Evolutionary conservation across 2,113 vertebrate genomes (phyloP).

Genomic region (Anoplopoma fimbria): DNA sequence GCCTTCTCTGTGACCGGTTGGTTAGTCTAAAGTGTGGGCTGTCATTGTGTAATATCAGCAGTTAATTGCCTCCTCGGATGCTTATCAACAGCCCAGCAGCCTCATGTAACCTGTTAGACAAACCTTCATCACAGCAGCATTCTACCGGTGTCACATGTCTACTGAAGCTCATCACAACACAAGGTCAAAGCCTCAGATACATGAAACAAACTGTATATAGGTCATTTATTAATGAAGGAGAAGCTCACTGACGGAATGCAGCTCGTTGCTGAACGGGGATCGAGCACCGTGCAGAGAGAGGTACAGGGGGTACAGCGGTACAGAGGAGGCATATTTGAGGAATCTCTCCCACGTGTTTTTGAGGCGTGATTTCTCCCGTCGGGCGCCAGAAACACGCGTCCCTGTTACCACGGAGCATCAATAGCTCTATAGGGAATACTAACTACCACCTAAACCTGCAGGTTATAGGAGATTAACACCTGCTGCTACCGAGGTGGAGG

Average conservation of each 20-base stretch:
- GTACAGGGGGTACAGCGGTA: constrained; percentile 42
- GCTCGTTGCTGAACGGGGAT: constrained; percentile 9
- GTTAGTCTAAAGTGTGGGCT: constrained; percentile 71
- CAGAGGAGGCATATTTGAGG: constrained; percentile 77
- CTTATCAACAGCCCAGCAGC: constrained; percentile 41
- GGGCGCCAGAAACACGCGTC: constrained; percentile 62
- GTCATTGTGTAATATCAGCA: constrained; percentile 77
- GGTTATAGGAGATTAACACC: constrained; percentile 81
- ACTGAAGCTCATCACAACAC: constrained; percentile 76
- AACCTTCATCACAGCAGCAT: constrained; percentile 53
- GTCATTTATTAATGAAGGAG: neutral
- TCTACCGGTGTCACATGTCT: constrained; percentile 12
- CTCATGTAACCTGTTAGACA: constrained; percentile 54
- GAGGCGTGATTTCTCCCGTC: constrained; percentile 79
- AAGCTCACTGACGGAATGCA: neutral
- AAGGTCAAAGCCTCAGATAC: constrained; percentile 83
- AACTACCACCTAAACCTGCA: constrained; percentile 77
- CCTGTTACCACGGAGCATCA: constrained; percentile 45
- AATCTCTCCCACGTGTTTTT: constrained; percentile 82
- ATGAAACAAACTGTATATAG: constrained; percentile 38
- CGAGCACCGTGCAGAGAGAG: constrained; percentile 40
- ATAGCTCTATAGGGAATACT: constrained; percentile 66
- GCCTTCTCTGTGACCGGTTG: constrained; percentile 35
- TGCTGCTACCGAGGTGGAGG: constrained; percentile 77
- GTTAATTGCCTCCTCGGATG: constrained; percentile 68